Base-by-base conservation (phyloP, 2,113 vertebrate genomes). In the Urocynchramus pylzowi region DNA sequence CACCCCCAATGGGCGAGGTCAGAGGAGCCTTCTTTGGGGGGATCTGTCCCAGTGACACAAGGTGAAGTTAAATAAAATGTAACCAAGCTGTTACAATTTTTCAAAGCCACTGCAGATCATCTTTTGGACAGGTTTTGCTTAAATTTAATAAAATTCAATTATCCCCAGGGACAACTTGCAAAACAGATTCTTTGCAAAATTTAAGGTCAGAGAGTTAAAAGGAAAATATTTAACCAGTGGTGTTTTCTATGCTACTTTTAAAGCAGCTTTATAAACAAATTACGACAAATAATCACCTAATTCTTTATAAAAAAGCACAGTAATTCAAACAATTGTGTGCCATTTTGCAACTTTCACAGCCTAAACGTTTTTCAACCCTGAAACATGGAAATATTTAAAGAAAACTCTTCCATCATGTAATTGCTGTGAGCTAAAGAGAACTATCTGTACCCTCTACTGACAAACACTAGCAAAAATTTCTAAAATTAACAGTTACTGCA, bases 401-500 rank as follows among this genome's bases (percentile, higher is more conserved):
- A 85, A 88, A 93, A 84, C 77, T 73, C 76, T 92, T 54, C 67
- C 71, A 83, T 60, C 68, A 4, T n/a, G 71, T 74, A 96, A 93
- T 84, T 63, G 84, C 80, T 95, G 80, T 35, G 89, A 93, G 91
- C 86, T 81, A 60, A 39, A 85, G 83, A 96, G 94, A 96, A 95
- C 95, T 95, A 84, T 87, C 89, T 95, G 95, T 96, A 96, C 94
- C 91, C 53, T 95, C 69, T 86, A 42, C 94, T 95, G 94, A 96
- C 83, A 96, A 95, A 96, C 83, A 92, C 76, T 22, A 93, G 76
- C 73, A 74, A 90, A 95, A 90, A 7, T 19, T 33, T 49, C 93
- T 95, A 90, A 96, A 96, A 96, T 97, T 96, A 97, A 94, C 94
- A 91, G 75, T 60, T 85, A 75, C 91, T 95, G 89, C 89, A 60